These are phyloP conservation scores for Macropodus opercularis DNA, from an alignment of 2,797 vertebrate genomes.

Conservation along the genomic window DNA sequence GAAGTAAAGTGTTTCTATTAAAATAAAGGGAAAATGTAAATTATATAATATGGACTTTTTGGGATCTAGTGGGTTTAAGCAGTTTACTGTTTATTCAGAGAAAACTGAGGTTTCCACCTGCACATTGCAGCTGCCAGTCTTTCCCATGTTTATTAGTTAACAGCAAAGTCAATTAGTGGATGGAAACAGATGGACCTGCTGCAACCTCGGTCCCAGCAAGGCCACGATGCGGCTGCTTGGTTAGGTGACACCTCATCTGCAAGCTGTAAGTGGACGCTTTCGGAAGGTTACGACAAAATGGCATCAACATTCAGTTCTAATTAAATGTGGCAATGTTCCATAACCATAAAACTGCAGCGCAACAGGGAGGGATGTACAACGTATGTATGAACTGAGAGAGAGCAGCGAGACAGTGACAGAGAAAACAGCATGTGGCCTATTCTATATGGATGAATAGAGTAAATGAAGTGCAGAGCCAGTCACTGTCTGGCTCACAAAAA, in stretches of 20 bases:
- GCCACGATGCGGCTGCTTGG: slow-evolving; percentile 7
- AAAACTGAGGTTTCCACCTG: slow-evolving; percentile 2
- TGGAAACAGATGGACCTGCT: slow-evolving; percentile 47
- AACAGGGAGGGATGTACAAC: too few species aligned
- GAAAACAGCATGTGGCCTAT: not conserved
- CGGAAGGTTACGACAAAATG: slow-evolving; percentile 17
- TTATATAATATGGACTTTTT: not conserved
- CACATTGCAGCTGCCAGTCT: slow-evolving; percentile 1
- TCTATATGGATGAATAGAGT: not conserved
- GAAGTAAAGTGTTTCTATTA: slow-evolving; percentile 15
- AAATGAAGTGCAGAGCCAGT: slow-evolving; percentile 1
- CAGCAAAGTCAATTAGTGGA: slow-evolving; percentile 18
- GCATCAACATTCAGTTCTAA: not conserved
- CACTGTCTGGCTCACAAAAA: not conserved
- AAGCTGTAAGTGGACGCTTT: slow-evolving; percentile 26
- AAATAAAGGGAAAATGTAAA: slow-evolving; percentile 7
- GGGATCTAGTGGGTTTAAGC: not conserved
- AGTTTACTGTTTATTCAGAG: not conserved
- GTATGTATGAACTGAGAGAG: not conserved
- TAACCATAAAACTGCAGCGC: too few species aligned
- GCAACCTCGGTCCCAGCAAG: slow-evolving; percentile 31
- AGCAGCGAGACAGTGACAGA: not conserved
- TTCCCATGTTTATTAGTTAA: slow-evolving; percentile 16
- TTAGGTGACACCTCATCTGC: slow-evolving; percentile 50
- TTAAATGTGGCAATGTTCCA: not conserved